Evolutionary conservation across 2,888 invertebrate species (phyloP), one percentile per base, ranked within the genome.

Genomic region (Microchrysa polita): DNA sequence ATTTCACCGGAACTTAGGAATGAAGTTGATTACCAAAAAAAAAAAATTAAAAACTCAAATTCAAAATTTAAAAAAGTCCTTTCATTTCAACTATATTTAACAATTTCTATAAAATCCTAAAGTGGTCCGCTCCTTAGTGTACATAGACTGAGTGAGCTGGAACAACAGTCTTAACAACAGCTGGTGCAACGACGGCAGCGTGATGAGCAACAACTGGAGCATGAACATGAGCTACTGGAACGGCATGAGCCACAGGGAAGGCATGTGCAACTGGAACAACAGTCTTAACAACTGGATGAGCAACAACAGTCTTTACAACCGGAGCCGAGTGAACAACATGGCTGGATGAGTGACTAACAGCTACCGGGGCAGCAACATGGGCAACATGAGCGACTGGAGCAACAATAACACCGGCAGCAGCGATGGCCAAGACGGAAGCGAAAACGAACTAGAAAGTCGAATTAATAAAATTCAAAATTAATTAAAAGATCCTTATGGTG

Each of bases 321-420:
- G 69, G 73, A 34, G 71, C 69, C 23, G 69, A 65, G 22, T 73
- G 73, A 10, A 73, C 73, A 53, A 73, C 63, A 63, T 73, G 73
- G 53, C 73, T 73, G 44, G 74, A 74, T 53, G 60, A 67, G 40
- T 76, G 76, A 63, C 76, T 76, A 67, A 76, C 74, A 5, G 76
- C 74, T 27, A 76, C 73, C 22, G 73, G 73, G 53, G 10, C 16
- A 4, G 67, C 72, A 16, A 55, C 74, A 34, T 48, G 48, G 10
- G 48, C 48, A 10, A 48, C 48, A 48, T 48, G 2, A 7, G 48
- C 5, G 2, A 12, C 10, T 7, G 78, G 77, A 61, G 80, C 81
- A 61, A 81, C 81, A n/a, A 4, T 12, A 53, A 84, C 84, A 65
- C 80, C 77, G 73, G 82, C 83, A 75, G 78, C 79, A 34, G 79